Base-by-base conservation (phyloP, 2,888 invertebrate species). In the Cantharis flavilabris region DNA sequence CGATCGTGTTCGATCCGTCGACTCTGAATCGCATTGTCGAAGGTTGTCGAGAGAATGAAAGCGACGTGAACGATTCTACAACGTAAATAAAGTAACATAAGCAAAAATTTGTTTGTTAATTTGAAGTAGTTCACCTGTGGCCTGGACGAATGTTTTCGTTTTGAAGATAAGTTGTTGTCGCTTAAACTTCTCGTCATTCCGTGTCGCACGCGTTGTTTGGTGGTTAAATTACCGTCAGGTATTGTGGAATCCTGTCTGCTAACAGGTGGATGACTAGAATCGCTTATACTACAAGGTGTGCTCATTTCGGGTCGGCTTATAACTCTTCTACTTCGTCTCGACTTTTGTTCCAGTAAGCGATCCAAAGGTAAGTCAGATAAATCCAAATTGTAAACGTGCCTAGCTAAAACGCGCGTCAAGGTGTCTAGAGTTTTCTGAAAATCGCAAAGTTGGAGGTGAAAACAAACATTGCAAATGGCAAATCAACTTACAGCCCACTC, bases 341-440 rank as follows among this genome's bases (percentile, higher is more conserved):
- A 92, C 84, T 96, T 95, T 84, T 93, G 94, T 84, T 95, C 95
- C 67, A 93, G 94, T 69, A 96, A 89, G 49, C 95, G 90, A 84
- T 96, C 96, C 79, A 96, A 86, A 3, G 95, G 96, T 72, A 96
- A 89, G 89, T 98, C 97, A 70, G 94, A 94, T 81, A 99, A 89
- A 89, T 99, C 98, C 81, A 99, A 90, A 82, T 95, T 95, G 87
- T 98, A 99, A 20, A 99, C 97, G 87, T 98, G 97, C 16, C 97
- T 92, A 0, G 98, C 98, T 76, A 99, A 90, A 62, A 99, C 98
- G 79, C 98, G 91, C 0, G 98, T 99, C 81, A 99, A 88, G 0
- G 98, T 98, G 86, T 98, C 98, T 93, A 99, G 94, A n/a, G 97
- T 97, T 93, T 97, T 97, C 93, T 96, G 83, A 0, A 86, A 86